phyloP scores from a whole-genome alignment of 2,888 invertebrate species.

The Lasioglossum villosulum region DNA sequence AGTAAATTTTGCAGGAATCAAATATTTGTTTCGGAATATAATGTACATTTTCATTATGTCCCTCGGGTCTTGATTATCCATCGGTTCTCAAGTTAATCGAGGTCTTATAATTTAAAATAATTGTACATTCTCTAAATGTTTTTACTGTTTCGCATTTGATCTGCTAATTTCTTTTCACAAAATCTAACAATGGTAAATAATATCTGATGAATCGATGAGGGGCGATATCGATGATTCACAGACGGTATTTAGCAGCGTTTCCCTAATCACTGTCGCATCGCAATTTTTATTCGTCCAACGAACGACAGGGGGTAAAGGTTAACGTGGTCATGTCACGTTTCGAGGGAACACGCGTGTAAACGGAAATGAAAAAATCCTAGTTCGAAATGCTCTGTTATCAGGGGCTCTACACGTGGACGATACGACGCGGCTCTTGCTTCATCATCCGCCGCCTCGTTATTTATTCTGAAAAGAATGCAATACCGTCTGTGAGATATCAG shows the following conservation, averaged over 20 bases:
- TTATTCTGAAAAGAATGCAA: slow-evolving; percentile 67
- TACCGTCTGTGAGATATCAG: slow-evolving; percentile 68
- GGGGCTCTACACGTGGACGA: slow-evolving; percentile 5
- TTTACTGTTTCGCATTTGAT: background rate
- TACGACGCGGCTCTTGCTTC: slow-evolving; percentile 54
- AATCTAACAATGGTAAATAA: background rate
- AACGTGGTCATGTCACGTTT: background rate
- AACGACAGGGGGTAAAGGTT: background rate
- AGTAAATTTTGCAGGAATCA: no score
- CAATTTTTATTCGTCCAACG: background rate
- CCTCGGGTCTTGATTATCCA: no score
- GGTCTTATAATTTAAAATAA: no score
- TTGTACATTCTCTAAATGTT: no score
- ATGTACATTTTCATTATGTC: no score
- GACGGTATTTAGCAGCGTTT: background rate
- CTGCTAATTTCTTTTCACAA: background rate
- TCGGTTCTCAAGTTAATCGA: no score
- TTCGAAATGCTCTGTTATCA: slow-evolving; percentile 17
- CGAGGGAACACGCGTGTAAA: background rate
- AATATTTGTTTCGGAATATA: no score
- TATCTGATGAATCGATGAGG: background rate
- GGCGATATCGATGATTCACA: background rate
- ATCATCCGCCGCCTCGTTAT: slow-evolving; percentile 62
- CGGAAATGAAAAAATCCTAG: slow-evolving; percentile 31
- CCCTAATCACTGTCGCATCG: background rate